Percentiles rank a stretch among this genome's conserved stretches.
phyloP scores from a whole-genome alignment of 2,888 invertebrate species.

The Stegana nigrithorax region DNA sequence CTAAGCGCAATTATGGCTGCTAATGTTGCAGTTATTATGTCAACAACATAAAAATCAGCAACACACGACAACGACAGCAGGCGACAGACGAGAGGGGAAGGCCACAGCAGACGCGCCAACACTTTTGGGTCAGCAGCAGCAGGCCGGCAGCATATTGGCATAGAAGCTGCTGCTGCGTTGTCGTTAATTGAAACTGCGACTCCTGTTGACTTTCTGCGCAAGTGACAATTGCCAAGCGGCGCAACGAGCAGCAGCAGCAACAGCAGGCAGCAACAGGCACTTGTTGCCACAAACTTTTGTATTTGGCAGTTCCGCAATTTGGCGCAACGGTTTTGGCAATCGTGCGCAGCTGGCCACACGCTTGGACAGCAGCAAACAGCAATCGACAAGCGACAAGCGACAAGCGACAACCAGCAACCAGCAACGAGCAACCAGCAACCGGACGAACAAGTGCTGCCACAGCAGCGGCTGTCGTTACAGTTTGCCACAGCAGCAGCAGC shows the following conservation, averaged over 20 bases:
- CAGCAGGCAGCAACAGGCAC: background rate
- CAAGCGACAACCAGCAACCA: too few relatives aligned
- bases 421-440: conserved; percentile 32
- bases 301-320: too few relatives aligned
- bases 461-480: conserved; percentile 39
- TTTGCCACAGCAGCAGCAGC: conserved; percentile 35
- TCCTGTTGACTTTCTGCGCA: background rate
- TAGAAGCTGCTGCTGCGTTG: background rate
- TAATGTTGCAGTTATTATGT: conserved; percentile 60
- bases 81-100: conserved; percentile 26
- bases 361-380: conserved; percentile 4
- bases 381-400: conserved; percentile 33
- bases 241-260: background rate
- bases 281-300: too few relatives aligned
- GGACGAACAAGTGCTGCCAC: conserved; percentile 38
- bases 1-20: conserved; percentile 56
- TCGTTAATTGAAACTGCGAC: background rate
- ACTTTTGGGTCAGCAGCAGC: background rate
- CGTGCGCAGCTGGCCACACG: background rate
- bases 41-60: conserved; percentile 47
- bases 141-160: background rate
- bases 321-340: background rate
- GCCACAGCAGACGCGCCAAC: background rate
- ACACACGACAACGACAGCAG: conserved; percentile 31
- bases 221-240: conserved; percentile 38